phyloP scores from a whole-genome alignment of 1,140 invertebrate species.

The Agrilus planipennis region DNA sequence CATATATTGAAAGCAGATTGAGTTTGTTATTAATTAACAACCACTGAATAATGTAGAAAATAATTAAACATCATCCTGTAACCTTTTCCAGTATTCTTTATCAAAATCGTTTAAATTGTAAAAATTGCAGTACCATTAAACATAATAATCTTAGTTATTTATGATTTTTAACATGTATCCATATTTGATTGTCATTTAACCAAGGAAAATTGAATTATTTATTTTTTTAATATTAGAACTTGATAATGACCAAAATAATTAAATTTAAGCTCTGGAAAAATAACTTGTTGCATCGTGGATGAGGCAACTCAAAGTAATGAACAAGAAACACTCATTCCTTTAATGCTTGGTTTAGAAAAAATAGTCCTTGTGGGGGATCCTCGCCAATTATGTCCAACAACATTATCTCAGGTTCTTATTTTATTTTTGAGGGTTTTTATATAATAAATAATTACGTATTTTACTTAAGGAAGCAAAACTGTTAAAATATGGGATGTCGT shows the following conservation, averaged over 20 bases:
- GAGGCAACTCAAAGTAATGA: slow-evolving; percentile 83
- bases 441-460: slow-evolving; percentile 1
- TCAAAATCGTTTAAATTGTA: not conserved
- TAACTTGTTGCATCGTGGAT: slow-evolving; percentile 80
- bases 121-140: not conserved
- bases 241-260: slow-evolving; percentile 2
- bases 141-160: slow-evolving; percentile 1
- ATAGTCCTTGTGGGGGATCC: slow-evolving; percentile 84
- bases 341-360: slow-evolving; percentile 56
- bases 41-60: too few relatives aligned
- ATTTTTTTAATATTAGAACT: slow-evolving; percentile 5
- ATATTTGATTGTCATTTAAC: slow-evolving; percentile 14
- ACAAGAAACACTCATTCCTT: slow-evolving; percentile 66
- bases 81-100: too few relatives aligned
- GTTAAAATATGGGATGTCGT: slow-evolving; percentile 46
- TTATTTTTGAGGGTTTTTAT: slow-evolving; percentile 7
- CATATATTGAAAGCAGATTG: too few relatives aligned
- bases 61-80: too few relatives aligned
- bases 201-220: slow-evolving; percentile 5
- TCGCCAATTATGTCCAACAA: slow-evolving; percentile 72
- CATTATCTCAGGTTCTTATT: slow-evolving; percentile 52
- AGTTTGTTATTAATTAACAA: too few relatives aligned
- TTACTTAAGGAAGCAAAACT: slow-evolving; percentile 43
- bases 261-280: slow-evolving; percentile 33
- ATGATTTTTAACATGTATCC: slow-evolving; percentile 9